A percentile compares a stretch with the other conserved stretches of the same genome.
phyloP scores from a whole-genome alignment of 1,140 invertebrate genomes.

The Plodia interpunctella region DNA sequence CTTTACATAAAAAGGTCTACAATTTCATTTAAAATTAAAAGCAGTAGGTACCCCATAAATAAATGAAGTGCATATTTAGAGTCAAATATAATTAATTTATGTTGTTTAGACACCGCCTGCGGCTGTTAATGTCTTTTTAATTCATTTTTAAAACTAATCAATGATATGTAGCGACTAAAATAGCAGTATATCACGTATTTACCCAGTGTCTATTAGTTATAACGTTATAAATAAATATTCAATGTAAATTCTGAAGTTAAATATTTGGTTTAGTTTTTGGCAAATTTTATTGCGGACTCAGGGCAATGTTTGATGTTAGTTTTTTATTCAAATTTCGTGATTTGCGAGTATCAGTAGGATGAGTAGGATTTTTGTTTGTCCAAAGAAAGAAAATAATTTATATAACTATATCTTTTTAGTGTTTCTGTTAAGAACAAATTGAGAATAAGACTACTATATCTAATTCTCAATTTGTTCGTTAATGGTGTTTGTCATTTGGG shows the following conservation, averaged over 20 bases:
- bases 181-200: background rate
- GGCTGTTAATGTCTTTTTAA: conserved; percentile 2
- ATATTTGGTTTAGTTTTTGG: background rate
- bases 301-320: background rate
- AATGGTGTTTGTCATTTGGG: too few relatives aligned
- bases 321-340: background rate
- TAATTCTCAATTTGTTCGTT: too few relatives aligned
- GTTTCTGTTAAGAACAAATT: too few relatives aligned
- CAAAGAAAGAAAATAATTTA: too few relatives aligned
- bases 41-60: too few relatives aligned
- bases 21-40: too few relatives aligned
- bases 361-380: too few relatives aligned
- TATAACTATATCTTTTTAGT: too few relatives aligned
- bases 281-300: background rate
- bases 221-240: background rate
- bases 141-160: background rate
- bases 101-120: background rate
- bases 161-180: background rate
- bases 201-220: background rate
- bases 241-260: background rate
- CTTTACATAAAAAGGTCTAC: too few relatives aligned
- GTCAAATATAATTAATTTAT: background rate
- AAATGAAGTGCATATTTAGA: too few relatives aligned
- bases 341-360: background rate
- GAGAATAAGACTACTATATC: too few relatives aligned